Evolutionary conservation across 2,113 vertebrate species (phyloP), one percentile per base, ranked within the genome.

Genomic region (Motacilla alba): DNA sequence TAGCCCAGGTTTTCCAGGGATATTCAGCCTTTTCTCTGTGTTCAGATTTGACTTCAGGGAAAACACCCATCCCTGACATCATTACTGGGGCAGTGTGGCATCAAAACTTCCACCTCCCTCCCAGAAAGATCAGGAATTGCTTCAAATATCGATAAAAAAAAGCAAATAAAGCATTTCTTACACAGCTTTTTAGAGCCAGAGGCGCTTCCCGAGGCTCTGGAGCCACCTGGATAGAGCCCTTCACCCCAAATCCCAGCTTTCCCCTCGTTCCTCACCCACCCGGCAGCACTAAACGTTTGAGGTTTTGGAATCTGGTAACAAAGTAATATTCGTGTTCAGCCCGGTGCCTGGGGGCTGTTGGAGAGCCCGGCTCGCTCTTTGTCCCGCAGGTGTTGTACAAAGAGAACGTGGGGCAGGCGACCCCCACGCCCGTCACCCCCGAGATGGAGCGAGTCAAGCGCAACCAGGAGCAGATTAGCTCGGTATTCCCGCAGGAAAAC

Each of bases 381-480:
- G 74, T 76, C 91, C 88, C 35, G 16, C 95, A 97, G 97, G 95
- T 97, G 58, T 95, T 85, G 66, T 97, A 97, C 95, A 97, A 92
- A 94, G 96, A 97, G 55, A 85, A 95, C 74, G 41, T 98, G 97
- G 98, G 97, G 92, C 97, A 96, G 93, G 98, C 97, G 7, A 98
- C 96, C 66, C 94, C 97, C 78, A 93, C 95, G 5, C 70, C 96
- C 0, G 5, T 95, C 37, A 98, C 95, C 58, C 96, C 97, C 43
- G 97, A 97, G 93, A 97, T 97, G 96, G 97, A 96, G 95, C 73
- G 97, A 75, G 97, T 97, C 91, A 97, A 94, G 96, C 98, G 97
- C 97, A 98, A 96, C 95, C 98, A 98, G 97, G 98, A 98, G 91
- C 98, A 98, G 50, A 96, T 98, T 90, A 98, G 98, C 98, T 98